Evolutionary conservation across 2,888 invertebrate species (phyloP).

Genomic region (Trissolcus brochymenae): DNA sequence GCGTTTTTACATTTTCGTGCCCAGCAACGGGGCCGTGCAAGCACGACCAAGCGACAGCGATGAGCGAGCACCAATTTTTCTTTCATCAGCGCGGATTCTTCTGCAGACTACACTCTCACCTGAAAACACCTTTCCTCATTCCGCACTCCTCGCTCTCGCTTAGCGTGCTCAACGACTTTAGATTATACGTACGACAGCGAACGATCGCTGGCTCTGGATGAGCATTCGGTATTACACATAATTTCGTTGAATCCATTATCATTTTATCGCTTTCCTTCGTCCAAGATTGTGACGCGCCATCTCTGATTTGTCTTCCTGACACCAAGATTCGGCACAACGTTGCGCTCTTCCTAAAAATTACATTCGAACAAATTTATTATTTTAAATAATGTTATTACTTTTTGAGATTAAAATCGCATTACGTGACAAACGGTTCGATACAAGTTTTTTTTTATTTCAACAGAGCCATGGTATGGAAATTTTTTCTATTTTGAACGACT

Average conservation of each 20-base stretch:
- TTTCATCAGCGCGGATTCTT: conserved; percentile 21
- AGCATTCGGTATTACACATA: not conserved
- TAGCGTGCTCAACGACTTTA: conserved; percentile 14
- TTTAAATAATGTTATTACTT: conserved; percentile 4
- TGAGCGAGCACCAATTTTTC: conserved; percentile 31
- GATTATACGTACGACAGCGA: conserved; percentile 22
- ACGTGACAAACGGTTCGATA: too few species aligned
- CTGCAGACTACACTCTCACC: conserved; percentile 24
- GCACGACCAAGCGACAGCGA: conserved; percentile 30
- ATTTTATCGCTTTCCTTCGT: conserved; percentile 11
- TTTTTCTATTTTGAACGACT: too few species aligned
- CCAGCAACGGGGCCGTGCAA: conserved; percentile 21
- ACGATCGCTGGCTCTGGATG: conserved; percentile 8
- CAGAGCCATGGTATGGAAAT: too few species aligned
- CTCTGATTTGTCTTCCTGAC: conserved; percentile 32
- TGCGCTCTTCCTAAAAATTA: conserved; percentile 37
- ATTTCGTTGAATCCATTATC: not conserved
- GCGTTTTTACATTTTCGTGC: conserved; percentile 10
- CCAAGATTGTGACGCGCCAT: conserved; percentile 10
- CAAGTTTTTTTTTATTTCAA: too few species aligned
- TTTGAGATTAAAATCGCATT: not conserved
- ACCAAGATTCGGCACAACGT: conserved; percentile 27
- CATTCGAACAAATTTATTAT: conserved; percentile 15
- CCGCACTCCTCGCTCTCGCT: conserved; percentile 25
- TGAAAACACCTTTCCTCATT: conserved; percentile 28